Conservation (phyloP, 2,797 vertebrate genomes). For the Typhlichthys eigenmanni region DNA sequence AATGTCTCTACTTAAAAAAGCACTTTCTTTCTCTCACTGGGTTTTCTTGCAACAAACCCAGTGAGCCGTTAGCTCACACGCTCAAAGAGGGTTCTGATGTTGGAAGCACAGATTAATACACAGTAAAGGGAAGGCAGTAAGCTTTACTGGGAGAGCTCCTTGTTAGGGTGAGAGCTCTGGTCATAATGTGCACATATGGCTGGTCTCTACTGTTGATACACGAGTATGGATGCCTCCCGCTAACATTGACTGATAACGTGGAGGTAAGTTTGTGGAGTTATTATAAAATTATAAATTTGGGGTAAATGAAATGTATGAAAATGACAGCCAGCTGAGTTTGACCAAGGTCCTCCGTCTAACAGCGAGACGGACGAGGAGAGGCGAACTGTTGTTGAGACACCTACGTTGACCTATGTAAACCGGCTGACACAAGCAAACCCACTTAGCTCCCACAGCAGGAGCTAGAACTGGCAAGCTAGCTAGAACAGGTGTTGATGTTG, state of each 20-base stretch:
- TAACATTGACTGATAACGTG: neutral
- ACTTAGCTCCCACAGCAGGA: slow-evolving; percentile 32
- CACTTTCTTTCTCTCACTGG: neutral
- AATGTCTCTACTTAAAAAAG: neutral
- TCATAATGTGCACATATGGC: slow-evolving; percentile 8
- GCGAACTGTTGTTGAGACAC: slow-evolving; percentile 5
- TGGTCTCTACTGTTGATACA: neutral
- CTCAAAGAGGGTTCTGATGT: slow-evolving; percentile 37
- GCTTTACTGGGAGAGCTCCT: slow-evolving; percentile 33
- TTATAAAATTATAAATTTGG: too few species aligned
- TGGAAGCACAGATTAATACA: slow-evolving; percentile 12
- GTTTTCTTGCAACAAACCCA: slow-evolving; percentile 38
- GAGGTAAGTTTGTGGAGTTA: neutral
- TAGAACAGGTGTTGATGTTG: slow-evolving; percentile 1
- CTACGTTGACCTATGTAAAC: slow-evolving; percentile 41
- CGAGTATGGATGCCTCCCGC: neutral
- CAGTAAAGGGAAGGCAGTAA: slow-evolving; percentile 43
- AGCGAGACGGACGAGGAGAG: too few species aligned
- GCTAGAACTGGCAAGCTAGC: too few species aligned
- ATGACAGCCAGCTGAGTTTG: too few species aligned
- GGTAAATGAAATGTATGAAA: too few species aligned
- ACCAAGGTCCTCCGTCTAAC: too few species aligned
- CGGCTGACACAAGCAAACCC: slow-evolving; percentile 38
- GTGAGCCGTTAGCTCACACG: slow-evolving; percentile 27
- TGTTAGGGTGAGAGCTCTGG: slow-evolving; percentile 52